Percentiles rank a stretch among this genome's conserved stretches.
These are phyloP conservation scores for Rhyacichthys aspro DNA, from an alignment of 2,797 vertebrate genomes.

Conservation along the genomic window DNA sequence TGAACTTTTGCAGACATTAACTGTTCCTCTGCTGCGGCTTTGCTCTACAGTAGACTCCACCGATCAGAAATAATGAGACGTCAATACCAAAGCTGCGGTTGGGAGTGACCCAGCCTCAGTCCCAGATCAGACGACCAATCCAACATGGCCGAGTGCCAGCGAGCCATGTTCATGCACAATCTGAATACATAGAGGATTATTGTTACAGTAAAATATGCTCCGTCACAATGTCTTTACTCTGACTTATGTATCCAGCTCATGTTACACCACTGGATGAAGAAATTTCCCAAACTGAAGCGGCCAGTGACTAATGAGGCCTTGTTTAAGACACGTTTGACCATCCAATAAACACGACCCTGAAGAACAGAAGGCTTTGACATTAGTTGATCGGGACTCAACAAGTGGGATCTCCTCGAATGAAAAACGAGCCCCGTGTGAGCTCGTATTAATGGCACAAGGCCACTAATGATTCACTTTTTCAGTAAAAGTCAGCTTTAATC, in stretches of 20 bases:
- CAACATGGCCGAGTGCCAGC: neutral
- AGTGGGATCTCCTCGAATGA: slow-evolving; percentile 7
- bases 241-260: neutral
- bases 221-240: no score
- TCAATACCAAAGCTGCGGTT: neutral
- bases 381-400: slow-evolving; percentile 4
- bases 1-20: neutral
- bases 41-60: no score
- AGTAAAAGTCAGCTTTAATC: slow-evolving; percentile 7
- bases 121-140: neutral
- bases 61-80: neutral
- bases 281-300: neutral
- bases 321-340: neutral
- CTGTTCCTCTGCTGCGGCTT: no score
- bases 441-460: slow-evolving; percentile 1
- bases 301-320: slow-evolving; percentile 2
- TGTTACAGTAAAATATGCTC: no score
- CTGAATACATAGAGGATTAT: neutral
- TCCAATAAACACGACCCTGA: neutral
- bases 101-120: neutral
- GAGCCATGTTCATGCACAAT: neutral
- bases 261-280: neutral
- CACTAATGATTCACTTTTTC: slow-evolving; percentile 10
- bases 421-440: slow-evolving; percentile 8
- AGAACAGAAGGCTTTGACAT: neutral